Evolutionary conservation across 1,140 invertebrate species (phyloP).

Genomic region (Camponotus floridanus): DNA sequence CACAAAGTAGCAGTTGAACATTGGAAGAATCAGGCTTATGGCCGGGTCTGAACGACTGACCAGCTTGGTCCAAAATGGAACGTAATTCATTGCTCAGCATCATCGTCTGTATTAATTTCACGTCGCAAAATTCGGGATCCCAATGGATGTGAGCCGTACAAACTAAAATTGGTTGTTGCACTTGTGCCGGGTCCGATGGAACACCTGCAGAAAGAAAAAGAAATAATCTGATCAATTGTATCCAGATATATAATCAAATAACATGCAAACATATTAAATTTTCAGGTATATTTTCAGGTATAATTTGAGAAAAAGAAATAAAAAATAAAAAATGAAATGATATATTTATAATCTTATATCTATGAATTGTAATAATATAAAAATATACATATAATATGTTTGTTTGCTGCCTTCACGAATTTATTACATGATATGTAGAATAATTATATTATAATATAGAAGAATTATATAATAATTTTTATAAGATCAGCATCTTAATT

Average conservation of each 20-base stretch:
- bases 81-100: constrained; percentile 98
- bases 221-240: not conserved
- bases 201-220: constrained; percentile 86
- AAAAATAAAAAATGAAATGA: too few relatives aligned
- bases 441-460: not conserved
- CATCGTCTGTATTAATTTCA: constrained; percentile 99
- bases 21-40: constrained; percentile 91
- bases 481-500: not conserved
- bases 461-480: not conserved
- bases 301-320: not conserved
- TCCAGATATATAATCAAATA: not conserved
- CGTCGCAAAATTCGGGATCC: constrained; percentile 99
- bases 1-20: constrained; percentile 98
- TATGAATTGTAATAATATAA: too few relatives aligned
- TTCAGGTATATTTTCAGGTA: not conserved
- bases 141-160: constrained; percentile 99
- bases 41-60: constrained; percentile 88
- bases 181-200: constrained; percentile 90
- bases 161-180: constrained; percentile 95
- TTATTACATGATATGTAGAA: constrained; percentile 3
- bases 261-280: not conserved
- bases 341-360: not conserved
- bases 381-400: too few relatives aligned
- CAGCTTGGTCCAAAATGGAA: constrained; percentile 93
- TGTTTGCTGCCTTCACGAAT: not conserved